Conservation (phyloP, 1,140 invertebrate genomes). For the Pseudomyrmex cubaensis region DNA sequence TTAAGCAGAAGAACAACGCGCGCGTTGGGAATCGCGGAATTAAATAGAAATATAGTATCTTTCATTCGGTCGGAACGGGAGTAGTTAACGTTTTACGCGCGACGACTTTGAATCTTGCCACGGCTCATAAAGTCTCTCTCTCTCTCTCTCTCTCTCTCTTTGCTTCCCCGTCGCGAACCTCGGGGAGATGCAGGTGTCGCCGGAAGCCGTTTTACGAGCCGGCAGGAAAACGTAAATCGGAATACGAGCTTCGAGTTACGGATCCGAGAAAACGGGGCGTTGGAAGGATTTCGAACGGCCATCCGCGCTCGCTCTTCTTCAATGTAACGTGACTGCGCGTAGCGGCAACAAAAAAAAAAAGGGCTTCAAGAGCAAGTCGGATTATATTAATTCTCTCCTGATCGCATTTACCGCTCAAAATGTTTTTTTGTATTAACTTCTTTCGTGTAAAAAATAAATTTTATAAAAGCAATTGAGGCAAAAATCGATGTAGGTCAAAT, state of each 20-base stretch:
- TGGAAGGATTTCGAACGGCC: constrained; percentile 38
- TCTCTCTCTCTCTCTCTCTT: background rate
- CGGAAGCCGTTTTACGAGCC: constrained; percentile 71
- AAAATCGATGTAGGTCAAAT: background rate
- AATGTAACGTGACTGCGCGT: background rate
- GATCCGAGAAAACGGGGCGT: constrained; percentile 48
- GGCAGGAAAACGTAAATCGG: constrained; percentile 77
- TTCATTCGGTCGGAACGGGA: constrained; percentile 28
- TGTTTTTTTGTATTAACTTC: background rate
- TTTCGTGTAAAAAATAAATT: too few species aligned
- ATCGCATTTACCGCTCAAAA: background rate
- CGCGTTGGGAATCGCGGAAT: constrained; percentile 43
- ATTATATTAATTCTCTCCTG: constrained; percentile 6
- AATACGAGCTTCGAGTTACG: constrained; percentile 63
- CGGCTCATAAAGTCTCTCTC: constrained; percentile 67
- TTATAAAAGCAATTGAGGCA: too few species aligned
- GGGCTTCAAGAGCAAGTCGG: background rate
- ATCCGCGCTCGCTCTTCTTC: background rate
- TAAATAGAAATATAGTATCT: constrained; percentile 62
- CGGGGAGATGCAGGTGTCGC: constrained; percentile 64
- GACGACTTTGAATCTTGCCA: constrained; percentile 64
- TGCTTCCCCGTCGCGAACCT: background rate
- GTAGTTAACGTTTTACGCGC: constrained; percentile 62
- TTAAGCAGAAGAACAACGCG: background rate
- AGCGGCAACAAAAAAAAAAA: background rate